Percentiles rank a stretch among this genome's conserved stretches.
Evolutionary conservation across 2,888 invertebrate species (phyloP).

Genomic region (Meghimatium bilineatum): DNA sequence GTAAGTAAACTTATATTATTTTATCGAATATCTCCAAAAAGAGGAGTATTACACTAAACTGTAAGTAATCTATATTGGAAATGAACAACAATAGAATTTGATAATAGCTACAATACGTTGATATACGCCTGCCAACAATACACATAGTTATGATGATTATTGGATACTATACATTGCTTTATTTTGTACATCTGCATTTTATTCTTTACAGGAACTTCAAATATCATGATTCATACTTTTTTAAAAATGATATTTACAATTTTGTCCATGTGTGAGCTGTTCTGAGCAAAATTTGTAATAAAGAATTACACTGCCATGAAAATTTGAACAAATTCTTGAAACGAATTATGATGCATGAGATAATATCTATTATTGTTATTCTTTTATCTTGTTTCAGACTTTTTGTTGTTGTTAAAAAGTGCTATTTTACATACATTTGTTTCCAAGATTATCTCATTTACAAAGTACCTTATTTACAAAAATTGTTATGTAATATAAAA

Average conservation of each 20-base stretch:
- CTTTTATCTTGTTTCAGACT: background rate
- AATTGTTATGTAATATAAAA: background rate
- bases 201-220: background rate
- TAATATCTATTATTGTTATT: background rate
- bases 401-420: background rate
- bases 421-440: constrained; percentile 6
- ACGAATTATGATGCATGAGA: background rate
- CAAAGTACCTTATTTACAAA: background rate
- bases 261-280: background rate
- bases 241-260: background rate
- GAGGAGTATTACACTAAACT: no score
- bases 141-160: background rate
- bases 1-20: no score
- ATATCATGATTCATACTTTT: background rate
- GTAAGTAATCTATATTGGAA: no score
- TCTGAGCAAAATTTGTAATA: background rate
- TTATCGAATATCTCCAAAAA: no score
- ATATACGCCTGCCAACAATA: no score
- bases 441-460: background rate
- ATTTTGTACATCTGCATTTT: background rate
- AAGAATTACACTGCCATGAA: background rate
- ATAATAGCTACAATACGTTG: no score
- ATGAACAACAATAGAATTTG: no score
- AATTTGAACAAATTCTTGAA: background rate
- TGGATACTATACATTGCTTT: background rate